Evolutionary conservation across 2,888 invertebrate genomes (phyloP).

Genomic region (Chloroclystis v-ata): DNA sequence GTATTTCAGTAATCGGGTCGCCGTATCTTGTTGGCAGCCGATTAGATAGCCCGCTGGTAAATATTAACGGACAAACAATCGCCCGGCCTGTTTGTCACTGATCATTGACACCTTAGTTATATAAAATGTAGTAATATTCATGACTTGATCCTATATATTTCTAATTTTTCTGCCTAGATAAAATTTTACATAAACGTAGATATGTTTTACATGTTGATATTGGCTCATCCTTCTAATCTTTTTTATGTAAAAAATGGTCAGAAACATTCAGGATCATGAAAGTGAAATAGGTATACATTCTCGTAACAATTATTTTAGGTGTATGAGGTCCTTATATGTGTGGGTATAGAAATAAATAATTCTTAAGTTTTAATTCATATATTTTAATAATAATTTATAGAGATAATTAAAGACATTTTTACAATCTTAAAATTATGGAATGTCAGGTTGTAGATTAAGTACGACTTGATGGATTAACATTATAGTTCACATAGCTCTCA

Average conservation of each 20-base stretch:
- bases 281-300: no score
- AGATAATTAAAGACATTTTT: conserved; percentile 52
- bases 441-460: conserved; percentile 15
- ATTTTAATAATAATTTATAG: conserved; percentile 70
- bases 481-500: neutral
- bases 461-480: neutral
- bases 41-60: conserved; percentile 68
- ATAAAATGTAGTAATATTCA: conserved; percentile 3
- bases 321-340: no score
- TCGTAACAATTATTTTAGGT: no score
- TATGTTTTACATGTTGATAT: no score
- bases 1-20: conserved; percentile 72
- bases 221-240: no score
- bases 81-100: conserved; percentile 34
- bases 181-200: no score
- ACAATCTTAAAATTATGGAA: conserved; percentile 40
- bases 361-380: conserved; percentile 25
- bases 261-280: no score
- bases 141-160: no score
- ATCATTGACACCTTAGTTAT: conserved; percentile 33
- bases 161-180: no score
- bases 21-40: conserved; percentile 67
- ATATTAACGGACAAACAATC: conserved; percentile 67
- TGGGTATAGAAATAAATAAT: neutral
- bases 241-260: no score